phyloP scores from a whole-genome alignment of 2,113 vertebrate species.

The Cryptotis parvus region DNA sequence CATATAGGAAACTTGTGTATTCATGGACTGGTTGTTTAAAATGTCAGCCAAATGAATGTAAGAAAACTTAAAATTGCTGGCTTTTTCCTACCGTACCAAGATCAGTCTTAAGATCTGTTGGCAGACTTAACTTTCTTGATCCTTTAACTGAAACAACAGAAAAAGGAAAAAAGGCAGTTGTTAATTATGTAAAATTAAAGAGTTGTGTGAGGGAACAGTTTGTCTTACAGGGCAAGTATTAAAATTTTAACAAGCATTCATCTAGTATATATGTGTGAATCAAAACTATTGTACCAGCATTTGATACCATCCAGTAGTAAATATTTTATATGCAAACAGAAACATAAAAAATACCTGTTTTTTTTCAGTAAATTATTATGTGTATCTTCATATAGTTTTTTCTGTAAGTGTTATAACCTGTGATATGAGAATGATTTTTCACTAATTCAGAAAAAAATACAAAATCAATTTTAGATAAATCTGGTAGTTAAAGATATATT shows the following conservation, averaged over 20 bases:
- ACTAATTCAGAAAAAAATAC: slow-evolving; percentile 71
- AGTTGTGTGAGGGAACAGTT: slow-evolving; percentile 78
- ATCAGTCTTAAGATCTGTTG: slow-evolving; percentile 99
- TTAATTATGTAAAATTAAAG: slow-evolving; percentile 91
- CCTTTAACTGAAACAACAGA: slow-evolving; percentile 99
- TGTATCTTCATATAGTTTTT: slow-evolving; percentile 60
- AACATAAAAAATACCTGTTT: slow-evolving; percentile 64
- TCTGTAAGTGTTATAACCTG: slow-evolving; percentile 31
- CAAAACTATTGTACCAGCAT: slow-evolving; percentile 75
- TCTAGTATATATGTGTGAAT: slow-evolving; percentile 67
- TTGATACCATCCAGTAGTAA: slow-evolving; percentile 71
- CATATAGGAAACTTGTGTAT: slow-evolving; percentile 76
- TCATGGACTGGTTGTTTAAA: slow-evolving; percentile 85
- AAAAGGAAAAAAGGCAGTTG: slow-evolving; percentile 96
- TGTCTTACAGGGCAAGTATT: slow-evolving; percentile 64
- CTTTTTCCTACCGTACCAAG: slow-evolving; percentile 99
- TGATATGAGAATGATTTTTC: slow-evolving; percentile 75
- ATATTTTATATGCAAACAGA: slow-evolving; percentile 71
- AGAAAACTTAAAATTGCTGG: slow-evolving; percentile 92
- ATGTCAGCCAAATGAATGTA: slow-evolving; percentile 87
- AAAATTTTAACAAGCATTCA: slow-evolving; percentile 68
- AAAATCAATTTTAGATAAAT: slow-evolving; percentile 80
- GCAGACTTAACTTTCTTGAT: slow-evolving; percentile 99
- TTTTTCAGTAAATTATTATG: slow-evolving; percentile 75
- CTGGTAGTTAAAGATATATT: slow-evolving; percentile 71